phyloP scores from a whole-genome alignment of 2,113 vertebrate genomes.

The Corythornis madagascariensis region DNA sequence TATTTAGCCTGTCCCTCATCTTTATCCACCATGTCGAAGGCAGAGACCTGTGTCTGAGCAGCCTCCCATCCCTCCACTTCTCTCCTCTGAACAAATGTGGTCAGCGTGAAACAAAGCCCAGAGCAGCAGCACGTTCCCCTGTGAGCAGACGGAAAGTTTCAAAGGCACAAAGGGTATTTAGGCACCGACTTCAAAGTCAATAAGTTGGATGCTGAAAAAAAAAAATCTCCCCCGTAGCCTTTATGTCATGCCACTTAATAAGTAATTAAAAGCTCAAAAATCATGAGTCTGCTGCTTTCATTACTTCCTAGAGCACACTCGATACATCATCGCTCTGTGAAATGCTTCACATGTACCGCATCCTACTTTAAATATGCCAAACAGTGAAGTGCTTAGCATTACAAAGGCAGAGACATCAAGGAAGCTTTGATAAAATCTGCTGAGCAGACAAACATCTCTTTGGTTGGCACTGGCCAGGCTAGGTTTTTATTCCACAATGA shows the following conservation, averaged over 20 bases:
- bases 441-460: constrained; percentile 70
- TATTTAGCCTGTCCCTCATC: constrained; percentile 56
- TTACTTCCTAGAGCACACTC: constrained; percentile 67
- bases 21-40: constrained; percentile 57
- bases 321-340: constrained; percentile 68
- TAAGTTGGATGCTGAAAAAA: constrained; percentile 65
- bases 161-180: constrained; percentile 70
- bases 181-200: constrained; percentile 70
- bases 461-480: constrained; percentile 66
- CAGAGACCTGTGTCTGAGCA: constrained; percentile 40
- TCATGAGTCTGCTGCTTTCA: constrained; percentile 73
- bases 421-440: constrained; percentile 75
- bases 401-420: constrained; percentile 72
- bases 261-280: constrained; percentile 74
- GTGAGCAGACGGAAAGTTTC: constrained; percentile 60
- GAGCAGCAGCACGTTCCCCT: constrained; percentile 49
- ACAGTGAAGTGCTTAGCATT: constrained; percentile 70
- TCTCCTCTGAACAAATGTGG: constrained; percentile 56
- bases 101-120: constrained; percentile 59
- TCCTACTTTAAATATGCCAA: constrained; percentile 71
- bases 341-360: constrained; percentile 62
- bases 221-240: constrained; percentile 68
- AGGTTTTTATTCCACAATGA: constrained; percentile 64
- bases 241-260: constrained; percentile 71
- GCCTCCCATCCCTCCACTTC: constrained; percentile 4